Base-by-base conservation (phyloP, 2,113 vertebrate species). In the Melanostigma gelatinosum region DNA sequence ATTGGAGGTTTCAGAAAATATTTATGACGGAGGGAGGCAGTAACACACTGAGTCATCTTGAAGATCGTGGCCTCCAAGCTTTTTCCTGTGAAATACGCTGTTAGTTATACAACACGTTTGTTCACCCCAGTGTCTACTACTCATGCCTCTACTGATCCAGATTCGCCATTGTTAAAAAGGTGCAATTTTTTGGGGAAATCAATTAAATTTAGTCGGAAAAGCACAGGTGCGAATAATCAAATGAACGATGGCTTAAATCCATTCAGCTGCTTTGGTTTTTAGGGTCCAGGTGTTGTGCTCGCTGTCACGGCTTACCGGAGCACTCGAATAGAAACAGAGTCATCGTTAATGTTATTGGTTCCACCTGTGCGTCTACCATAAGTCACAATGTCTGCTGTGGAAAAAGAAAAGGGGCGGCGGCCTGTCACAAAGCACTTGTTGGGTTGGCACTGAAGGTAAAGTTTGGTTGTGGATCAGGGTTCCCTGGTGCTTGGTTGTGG, bases 1-100 rank as follows among this genome's bases (percentile, higher is more conserved):
- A 24, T 52, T 42, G 15, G 55, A 75, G 50, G 65, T 63, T 83
- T 58, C 76, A 88, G 75, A 74, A 54, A 83, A 89, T 79, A 87
- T 87, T 86, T 84, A 88, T 15, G 58, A 55, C 63, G 40, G 38
- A 48, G 36, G 34, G 27, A 57, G 50, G 34, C 32, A 55, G 72
- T 27, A 54, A 75, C 13, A 55, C 24, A 62, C 20, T 66, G 60
- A 55, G 44, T 72, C 73, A 76, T 77, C 29, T 72, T 78, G 2
- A 46, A 6, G 62, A 64, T 22, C 32, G 64, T 52, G 62, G n/a
- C 61, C 42, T 75, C 5, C 22, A 65, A 54, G 55, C 36, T 46
- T 57, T 57, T 78, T 58, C 27, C 38, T 54, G n/a, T 70, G 3
- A 63, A 80, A 73, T 71, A 65, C 65, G 44, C 55, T 46, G 29